phyloP scores from a whole-genome alignment of 2,888 invertebrate species.

The Drosophila sordidula region DNA sequence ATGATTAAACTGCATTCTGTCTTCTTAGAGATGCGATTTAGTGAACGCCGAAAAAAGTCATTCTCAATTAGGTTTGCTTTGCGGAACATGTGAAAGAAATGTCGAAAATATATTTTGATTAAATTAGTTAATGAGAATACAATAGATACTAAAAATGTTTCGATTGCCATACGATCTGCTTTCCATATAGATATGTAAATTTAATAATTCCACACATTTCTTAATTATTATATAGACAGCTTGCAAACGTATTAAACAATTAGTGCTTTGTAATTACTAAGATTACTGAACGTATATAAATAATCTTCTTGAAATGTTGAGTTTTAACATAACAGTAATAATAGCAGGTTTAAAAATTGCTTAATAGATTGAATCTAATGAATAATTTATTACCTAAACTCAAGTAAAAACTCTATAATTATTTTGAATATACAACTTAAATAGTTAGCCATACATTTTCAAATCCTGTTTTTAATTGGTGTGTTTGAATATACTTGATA shows the following conservation, averaged over 20 bases:
- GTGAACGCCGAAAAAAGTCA: neutral
- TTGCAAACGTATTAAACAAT: conserved; percentile 1
- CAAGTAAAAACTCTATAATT: conserved; percentile 13
- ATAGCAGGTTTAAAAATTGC: neutral
- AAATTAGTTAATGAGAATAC: neutral
- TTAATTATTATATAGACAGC: neutral
- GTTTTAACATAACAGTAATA: neutral
- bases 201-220: neutral
- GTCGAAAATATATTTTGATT: neutral
- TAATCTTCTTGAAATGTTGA: neutral
- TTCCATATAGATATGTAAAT: too few species aligned
- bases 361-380: neutral
- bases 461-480: neutral
- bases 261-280: conserved; percentile 1
- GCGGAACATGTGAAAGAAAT: neutral
- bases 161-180: neutral
- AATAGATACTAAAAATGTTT: neutral
- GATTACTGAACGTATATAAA: too few species aligned
- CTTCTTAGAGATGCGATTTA: neutral
- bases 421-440: conserved; percentile 1
- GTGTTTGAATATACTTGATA: neutral
- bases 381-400: neutral
- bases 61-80: neutral
- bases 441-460: conserved; percentile 1
- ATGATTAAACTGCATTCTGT: conserved; percentile 27